phyloP scores from a whole-genome alignment of 35 echinoderm and acorn worm species.

The Heliocidaris erythrogramma region DNA sequence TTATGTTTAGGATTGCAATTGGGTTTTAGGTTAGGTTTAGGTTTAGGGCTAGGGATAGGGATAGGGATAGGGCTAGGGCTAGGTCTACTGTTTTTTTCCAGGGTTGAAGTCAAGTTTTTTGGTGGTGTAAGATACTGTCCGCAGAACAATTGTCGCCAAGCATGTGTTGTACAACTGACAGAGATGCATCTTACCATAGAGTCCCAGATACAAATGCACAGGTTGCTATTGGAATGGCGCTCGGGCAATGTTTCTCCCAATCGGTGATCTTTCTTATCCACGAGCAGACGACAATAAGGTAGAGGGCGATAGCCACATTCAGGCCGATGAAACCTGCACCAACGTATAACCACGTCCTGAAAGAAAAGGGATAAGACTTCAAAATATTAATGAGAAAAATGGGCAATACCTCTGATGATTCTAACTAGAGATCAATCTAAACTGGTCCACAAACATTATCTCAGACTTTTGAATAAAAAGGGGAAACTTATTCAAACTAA shows the following conservation, averaged over 20 bases:
- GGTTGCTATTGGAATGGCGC: conserved; percentile 90
- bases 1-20: too few relatives aligned
- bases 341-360: conserved; percentile 81
- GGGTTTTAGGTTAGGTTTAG: too few relatives aligned
- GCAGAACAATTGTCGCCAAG: too few relatives aligned
- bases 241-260: conserved; percentile 87
- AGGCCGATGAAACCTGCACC: conserved; percentile 72
- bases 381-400: not conserved
- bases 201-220: conserved; percentile 78
- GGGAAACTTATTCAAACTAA: not conserved
- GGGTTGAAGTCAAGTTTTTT: too few relatives aligned
- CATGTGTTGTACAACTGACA: too few relatives aligned
- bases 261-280: conserved; percentile 92
- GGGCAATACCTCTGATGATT: not conserved
- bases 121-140: too few relatives aligned
- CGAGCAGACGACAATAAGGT: conserved; percentile 81
- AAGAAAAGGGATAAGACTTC: not conserved
- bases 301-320: conserved; percentile 77
- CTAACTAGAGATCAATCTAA: too few relatives aligned
- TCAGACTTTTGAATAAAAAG: not conserved
- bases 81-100: too few relatives aligned
- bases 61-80: too few relatives aligned
- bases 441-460: not conserved
- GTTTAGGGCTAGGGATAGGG: too few relatives aligned
- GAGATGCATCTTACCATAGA: conserved; percentile 72